Percentiles rank a stretch among this genome's conserved stretches.
phyloP scores from a whole-genome alignment of 1,140 invertebrate species.

The Ladona fulva region DNA sequence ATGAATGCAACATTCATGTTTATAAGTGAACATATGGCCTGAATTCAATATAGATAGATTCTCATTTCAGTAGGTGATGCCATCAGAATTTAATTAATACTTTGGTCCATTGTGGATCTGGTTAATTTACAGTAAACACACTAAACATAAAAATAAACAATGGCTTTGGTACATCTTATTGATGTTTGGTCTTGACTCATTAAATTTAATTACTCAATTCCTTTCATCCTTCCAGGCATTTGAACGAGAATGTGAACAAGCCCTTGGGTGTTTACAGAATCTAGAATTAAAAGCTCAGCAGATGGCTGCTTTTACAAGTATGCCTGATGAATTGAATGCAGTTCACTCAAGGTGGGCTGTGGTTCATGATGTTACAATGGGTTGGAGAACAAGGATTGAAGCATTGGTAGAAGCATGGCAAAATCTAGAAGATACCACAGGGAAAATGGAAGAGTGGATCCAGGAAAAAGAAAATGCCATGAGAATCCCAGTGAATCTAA shows the following conservation, averaged over 20 bases:
- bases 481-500: constrained; percentile 29
- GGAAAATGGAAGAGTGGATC: constrained; percentile 65
- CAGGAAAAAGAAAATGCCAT: constrained; percentile 47
- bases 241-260: constrained; percentile 40
- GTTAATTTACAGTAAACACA: too few species aligned
- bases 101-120: too few species aligned
- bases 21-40: too few species aligned
- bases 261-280: constrained; percentile 29
- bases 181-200: too few species aligned
- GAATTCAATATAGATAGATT: too few species aligned
- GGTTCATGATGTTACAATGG: constrained; percentile 60
- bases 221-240: constrained; percentile 31
- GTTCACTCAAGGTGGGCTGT: constrained; percentile 68
- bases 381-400: constrained; percentile 65
- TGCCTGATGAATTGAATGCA: constrained; percentile 71
- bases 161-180: too few species aligned
- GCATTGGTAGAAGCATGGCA: constrained; percentile 71
- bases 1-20: too few species aligned
- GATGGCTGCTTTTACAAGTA: constrained; percentile 59
- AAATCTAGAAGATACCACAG: constrained; percentile 60
- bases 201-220: too few species aligned
- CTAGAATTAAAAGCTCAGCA: constrained; percentile 60
- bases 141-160: too few species aligned
- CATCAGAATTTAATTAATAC: too few species aligned
- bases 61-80: too few species aligned